Percentiles rank a stretch among this genome's conserved stretches.
Evolutionary conservation across 2,113 vertebrate species (phyloP).

Genomic region (Rhodinocichla rosea): DNA sequence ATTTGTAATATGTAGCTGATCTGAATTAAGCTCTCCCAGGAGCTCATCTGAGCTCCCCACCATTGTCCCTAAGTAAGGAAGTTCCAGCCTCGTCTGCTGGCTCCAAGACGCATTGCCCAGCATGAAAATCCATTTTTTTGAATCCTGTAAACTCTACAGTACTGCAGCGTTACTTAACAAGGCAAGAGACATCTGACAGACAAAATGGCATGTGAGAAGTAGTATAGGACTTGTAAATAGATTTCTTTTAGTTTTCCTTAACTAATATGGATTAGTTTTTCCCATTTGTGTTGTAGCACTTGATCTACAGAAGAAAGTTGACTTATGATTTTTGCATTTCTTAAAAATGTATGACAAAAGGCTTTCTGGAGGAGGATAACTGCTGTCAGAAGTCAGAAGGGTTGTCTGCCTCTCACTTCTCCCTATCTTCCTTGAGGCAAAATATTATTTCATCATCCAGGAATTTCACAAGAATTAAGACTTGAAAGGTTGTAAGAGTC

Average conservation of each 20-base stretch:
- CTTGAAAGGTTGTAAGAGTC: neutral
- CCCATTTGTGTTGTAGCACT: neutral
- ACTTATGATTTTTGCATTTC: neutral
- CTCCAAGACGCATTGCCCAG: neutral
- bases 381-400: neutral
- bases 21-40: neutral
- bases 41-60: neutral
- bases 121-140: neutral
- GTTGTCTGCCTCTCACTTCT: neutral
- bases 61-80: neutral
- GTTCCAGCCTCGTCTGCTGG: accelerated
- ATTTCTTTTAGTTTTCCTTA: neutral
- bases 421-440: neutral
- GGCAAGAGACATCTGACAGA: neutral
- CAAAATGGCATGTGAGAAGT: neutral
- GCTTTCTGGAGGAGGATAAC: neutral
- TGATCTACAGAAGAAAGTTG: neutral
- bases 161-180: neutral
- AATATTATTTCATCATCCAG: neutral
- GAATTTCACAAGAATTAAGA: neutral
- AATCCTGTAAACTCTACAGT: neutral
- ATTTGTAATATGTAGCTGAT: neutral
- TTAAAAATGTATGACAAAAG: neutral
- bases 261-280: neutral
- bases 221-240: neutral